Base-by-base conservation (phyloP, 2,113 vertebrate species). In the Tragulus kanchil region DNA sequence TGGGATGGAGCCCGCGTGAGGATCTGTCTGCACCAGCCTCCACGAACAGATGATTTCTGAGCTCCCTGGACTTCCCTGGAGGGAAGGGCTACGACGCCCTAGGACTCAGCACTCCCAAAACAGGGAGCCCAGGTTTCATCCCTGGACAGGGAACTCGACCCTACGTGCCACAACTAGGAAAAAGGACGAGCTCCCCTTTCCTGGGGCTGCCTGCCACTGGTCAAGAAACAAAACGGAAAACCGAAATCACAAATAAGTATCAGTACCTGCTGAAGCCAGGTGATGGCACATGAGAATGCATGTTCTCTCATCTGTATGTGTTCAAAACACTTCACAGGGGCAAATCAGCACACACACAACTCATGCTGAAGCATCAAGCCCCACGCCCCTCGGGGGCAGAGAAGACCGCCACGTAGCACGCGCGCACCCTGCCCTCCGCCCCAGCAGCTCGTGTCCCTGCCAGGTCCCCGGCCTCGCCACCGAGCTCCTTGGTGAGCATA, bases 401-500 rank as follows among this genome's bases (percentile, higher is more conserved):
- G 36, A 36, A 36, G 36, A 36, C 36, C 36, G 36, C 36, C 36
- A 2, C 36, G 36, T 36, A 36, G 36, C 36, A 36, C 36, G 36
- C 36, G 36, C 36, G 36, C 36, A 36, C 36, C 36, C 36, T 36
- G 36, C 36, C 36, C 36, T 36, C 36, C 36, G 36, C 36, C 36
- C 36, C 36, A 36, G 36, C 36, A 36, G 36, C 36, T 36, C 36
- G 36, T 36, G 36, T 36, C 36, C 42, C n/a, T 48, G 31, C 54
- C 77, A 9, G 23, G 25, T 25, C 8, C 48, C 31, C 31, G 0
- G 0, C 45, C 25, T 17, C 26, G 28, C 42, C 83, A 50, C n/a
- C 52, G 28, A 54, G 50, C 73, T 78, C 28, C 7, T 0, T 50
- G 36, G 48, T 26, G 45, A 16, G 17, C 96, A 15, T 78, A 99